Percentiles rank a stretch among this genome's conserved stretches.
These are phyloP conservation scores for Silurus aristotelis DNA, from an alignment of 2,797 vertebrate species.

Conservation along the genomic window DNA sequence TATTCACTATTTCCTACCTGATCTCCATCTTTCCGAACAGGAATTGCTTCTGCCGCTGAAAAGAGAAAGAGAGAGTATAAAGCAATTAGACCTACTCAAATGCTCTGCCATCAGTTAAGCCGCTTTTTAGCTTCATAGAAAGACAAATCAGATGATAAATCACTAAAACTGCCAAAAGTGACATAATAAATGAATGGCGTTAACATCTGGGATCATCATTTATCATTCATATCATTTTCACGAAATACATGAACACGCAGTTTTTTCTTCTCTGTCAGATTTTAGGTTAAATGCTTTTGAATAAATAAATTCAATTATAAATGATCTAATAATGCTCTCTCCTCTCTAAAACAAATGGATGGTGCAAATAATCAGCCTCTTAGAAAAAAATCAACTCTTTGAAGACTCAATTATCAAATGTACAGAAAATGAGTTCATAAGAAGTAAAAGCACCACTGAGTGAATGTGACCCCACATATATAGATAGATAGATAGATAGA, in stretches of 20 bases:
- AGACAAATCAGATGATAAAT: slow-evolving; percentile 68
- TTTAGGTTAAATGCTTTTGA: not conserved
- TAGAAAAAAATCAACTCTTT: not conserved
- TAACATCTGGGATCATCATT: not conserved
- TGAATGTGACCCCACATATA: not conserved
- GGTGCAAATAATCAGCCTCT: not conserved
- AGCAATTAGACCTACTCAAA: slow-evolving; percentile 51
- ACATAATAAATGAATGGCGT: not conserved
- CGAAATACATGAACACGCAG: not conserved
- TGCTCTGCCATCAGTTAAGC: slow-evolving; percentile 49
- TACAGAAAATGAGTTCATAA: too few species aligned
- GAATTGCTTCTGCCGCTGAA: slow-evolving; percentile 88
- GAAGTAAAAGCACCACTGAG: not conserved
- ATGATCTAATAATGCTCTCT: not conserved
- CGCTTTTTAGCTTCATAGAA: slow-evolving; percentile 50
- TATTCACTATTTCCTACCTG: slow-evolving; percentile 78
- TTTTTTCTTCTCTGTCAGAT: not conserved
- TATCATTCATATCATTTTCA: not conserved
- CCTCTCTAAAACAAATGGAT: not conserved
- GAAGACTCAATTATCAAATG: not conserved
- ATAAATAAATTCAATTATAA: not conserved
- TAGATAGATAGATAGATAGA: too few species aligned
- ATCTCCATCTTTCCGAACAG: slow-evolving; percentile 92
- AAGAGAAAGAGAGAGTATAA: slow-evolving; percentile 46
- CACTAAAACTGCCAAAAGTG: slow-evolving; percentile 45